Base-by-base conservation (phyloP, 2,888 invertebrate species). In the Morpho achilles region DNA sequence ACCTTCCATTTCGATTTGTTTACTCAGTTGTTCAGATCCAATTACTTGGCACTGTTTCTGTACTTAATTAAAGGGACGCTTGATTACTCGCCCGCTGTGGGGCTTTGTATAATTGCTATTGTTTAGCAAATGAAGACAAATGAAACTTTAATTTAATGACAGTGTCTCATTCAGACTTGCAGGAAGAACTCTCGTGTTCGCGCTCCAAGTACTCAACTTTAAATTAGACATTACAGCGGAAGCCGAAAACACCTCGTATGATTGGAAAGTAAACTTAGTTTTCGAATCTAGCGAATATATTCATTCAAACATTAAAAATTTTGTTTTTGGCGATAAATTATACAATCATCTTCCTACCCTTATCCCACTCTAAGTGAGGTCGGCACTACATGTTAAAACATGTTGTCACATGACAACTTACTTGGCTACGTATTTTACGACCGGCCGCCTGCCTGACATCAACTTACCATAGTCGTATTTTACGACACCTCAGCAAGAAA, bases 71-170 rank as follows among this genome's bases (percentile, higher is more conserved):
- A 88, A 90, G 89, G 89, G 89, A 87, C 89, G 89, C 83, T 88
- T 89, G 89, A 90, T 90, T 89, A 90, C 89, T 86, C 87, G 84
- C 87, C 89, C 87, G 88, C 89, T 85, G 84, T 80, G 88, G 87
- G 86, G 87, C 87, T 87, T 86, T 88, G 87, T 89, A 88, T 89
- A 90, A 90, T 90, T 89, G 89, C 89, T 89, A 88, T 90, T 90
- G 89, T 90, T 89, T 89, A 89, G 89, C 87, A 89, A 90, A 90
- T 90, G 88, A 88, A 90, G 89, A 90, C 89, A 89, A 90, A 90
- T 90, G 87, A 90, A 90, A 90, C 86, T 90, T 89, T 89, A 89
- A 89, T 90, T 89, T 89, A 89, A 88, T 87, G 89, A 85, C 87
- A 87, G 79, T 87, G 87, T 87, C 88, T 87, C 83, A 77, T 83